These are phyloP conservation scores for Romanogobio albipinnatus DNA, from an alignment of 2,113 vertebrate species.

Conservation along the genomic window DNA sequence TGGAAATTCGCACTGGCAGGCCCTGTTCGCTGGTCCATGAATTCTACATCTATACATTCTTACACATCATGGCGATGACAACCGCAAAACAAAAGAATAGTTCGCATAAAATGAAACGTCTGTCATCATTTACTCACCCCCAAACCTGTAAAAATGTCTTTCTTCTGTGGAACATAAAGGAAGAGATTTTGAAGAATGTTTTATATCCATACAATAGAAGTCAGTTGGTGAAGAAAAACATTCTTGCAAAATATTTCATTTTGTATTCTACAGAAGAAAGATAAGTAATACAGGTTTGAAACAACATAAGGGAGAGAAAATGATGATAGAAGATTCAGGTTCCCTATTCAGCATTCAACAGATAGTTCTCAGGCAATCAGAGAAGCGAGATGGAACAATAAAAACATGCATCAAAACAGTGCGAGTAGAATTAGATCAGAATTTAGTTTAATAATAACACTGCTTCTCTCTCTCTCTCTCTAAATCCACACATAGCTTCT, in stretches of 20 bases:
- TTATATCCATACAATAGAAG: background rate
- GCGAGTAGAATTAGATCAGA: background rate
- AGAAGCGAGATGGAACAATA: background rate
- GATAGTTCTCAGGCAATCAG: background rate
- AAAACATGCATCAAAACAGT: background rate
- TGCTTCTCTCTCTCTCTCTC: background rate
- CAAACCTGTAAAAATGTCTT: background rate
- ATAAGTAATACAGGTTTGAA: background rate
- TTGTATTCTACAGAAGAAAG: background rate
- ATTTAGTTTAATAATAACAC: slow-evolving; percentile 1
- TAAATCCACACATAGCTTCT: slow-evolving; percentile 9
- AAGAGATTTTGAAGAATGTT: background rate
- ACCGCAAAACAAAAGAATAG: slow-evolving; percentile 1
- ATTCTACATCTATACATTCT: slow-evolving; percentile 20
- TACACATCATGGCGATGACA: background rate
- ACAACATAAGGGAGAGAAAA: background rate
- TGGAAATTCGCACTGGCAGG: slow-evolving; percentile 9
- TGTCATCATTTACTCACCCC: background rate
- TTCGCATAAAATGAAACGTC: background rate
- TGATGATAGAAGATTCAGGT: background rate
- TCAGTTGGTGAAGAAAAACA: background rate
- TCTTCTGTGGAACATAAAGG: background rate
- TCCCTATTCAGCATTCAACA: slow-evolving; percentile 5
- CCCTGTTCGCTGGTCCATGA: slow-evolving; percentile 17
- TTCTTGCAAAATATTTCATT: background rate